phyloP scores from a whole-genome alignment of 92 coral and sea anemone genomes.

The Heteractis magnifica region DNA sequence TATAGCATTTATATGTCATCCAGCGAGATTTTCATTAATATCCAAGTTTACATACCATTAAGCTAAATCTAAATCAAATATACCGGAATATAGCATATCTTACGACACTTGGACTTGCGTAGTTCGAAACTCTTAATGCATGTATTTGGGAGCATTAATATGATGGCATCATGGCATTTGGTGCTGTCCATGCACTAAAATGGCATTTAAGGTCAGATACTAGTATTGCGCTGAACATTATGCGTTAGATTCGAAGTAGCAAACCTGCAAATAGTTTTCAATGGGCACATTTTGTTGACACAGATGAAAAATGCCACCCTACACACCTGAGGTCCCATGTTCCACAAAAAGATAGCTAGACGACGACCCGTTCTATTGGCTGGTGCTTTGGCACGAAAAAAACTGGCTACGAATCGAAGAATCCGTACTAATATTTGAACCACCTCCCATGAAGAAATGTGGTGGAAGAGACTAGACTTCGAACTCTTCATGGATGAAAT shows the following conservation, averaged over 20 bases:
- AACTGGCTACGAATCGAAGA: background rate
- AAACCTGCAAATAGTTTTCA: background rate
- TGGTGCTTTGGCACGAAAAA: slow-evolving; percentile 18
- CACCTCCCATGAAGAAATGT: background rate
- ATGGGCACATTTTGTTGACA: background rate
- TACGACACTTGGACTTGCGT: no score
- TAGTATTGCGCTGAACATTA: background rate
- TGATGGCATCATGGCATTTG: no score
- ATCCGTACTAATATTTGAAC: background rate
- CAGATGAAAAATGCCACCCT: background rate
- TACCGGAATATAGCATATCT: no score
- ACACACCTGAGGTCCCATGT: background rate
- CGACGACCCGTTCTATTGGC: background rate
- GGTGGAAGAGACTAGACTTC: background rate
- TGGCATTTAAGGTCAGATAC: background rate
- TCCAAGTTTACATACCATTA: no score
- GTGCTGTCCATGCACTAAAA: no score
- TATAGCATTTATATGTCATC: no score
- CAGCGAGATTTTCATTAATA: no score
- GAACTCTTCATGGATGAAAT: slow-evolving; percentile 1
- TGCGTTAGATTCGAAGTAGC: background rate
- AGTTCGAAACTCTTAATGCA: no score
- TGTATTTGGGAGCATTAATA: no score
- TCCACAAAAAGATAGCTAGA: background rate
- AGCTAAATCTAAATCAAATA: no score